These are phyloP conservation scores for Eristalinus sepulchralis DNA, from an alignment of 2,888 invertebrate species.

Conservation along the genomic window DNA sequence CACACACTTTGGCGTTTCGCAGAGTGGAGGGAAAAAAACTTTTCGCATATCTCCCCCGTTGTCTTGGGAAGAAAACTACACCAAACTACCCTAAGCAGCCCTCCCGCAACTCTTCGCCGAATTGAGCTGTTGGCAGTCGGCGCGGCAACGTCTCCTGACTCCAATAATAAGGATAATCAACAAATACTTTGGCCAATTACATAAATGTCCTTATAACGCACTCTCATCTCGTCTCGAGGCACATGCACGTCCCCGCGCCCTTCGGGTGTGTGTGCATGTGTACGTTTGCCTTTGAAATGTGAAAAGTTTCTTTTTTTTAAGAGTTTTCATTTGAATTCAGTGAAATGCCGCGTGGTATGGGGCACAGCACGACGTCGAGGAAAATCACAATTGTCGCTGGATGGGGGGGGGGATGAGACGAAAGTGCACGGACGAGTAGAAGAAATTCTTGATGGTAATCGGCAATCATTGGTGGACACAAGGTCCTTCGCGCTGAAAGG, in stretches of 20 bases:
- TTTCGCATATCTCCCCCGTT: constrained; percentile 35
- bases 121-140: constrained; percentile 12
- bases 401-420: background rate
- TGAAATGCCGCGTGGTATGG: constrained; percentile 20
- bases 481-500: constrained; percentile 49
- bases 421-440: constrained; percentile 63
- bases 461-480: constrained; percentile 59
- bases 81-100: constrained; percentile 14
- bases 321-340: constrained; percentile 37
- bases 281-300: constrained; percentile 33
- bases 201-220: constrained; percentile 57
- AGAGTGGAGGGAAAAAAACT: constrained; percentile 26
- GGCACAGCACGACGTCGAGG: background rate
- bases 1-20: background rate
- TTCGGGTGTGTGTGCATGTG: background rate
- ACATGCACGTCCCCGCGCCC: constrained; percentile 9
- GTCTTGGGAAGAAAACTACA: constrained; percentile 1
- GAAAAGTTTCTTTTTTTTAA: constrained; percentile 53
- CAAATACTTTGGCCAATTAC: constrained; percentile 63
- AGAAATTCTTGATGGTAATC: constrained; percentile 63
- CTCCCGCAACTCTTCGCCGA: background rate
- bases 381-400: too few species aligned
- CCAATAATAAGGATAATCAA: constrained; percentile 63
- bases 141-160: constrained; percentile 15
- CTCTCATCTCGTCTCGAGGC: constrained; percentile 33